Evolutionary conservation across 1,140 invertebrate species (phyloP), one percentile per base, ranked within the genome.

Genomic region (Vanessa atalanta): DNA sequence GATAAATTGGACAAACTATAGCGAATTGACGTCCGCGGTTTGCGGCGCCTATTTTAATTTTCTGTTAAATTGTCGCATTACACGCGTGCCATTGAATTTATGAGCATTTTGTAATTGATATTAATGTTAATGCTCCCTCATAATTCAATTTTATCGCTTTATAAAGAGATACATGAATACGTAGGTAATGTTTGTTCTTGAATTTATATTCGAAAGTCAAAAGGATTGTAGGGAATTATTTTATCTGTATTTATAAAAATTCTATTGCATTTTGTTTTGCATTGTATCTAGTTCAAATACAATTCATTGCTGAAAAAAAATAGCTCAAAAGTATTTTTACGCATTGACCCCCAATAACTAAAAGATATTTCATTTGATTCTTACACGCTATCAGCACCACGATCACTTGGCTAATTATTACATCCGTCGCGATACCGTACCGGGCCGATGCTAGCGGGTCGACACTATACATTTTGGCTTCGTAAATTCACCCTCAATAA

Each of bases 1-100:
- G 90, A 92, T 92, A 92, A 92, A 92, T 92, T 91, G 89, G 88
- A 87, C 89, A 90, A 92, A 92, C 89, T 92, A 91, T 92, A 85
- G 84, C 86, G 77, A 88, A 91, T 88, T 87, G 88, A 88, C 87
- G 83, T 85, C 84, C 90, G 86, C 80, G 87, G 86, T 86, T 83
- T 89, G 85, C 82, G 83, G 80, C 76, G 70, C 76, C 78, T 76
- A 84, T 83, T 85, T 87, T 89, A 88, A 90, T 89, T 89, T 86
- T 82, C 88, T 81, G 80, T 81, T 85, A 84, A 86, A 85, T 87
- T 89, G 83, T 83, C 79, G 77, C 76, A 80, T 84, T 77, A 69
- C 76, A 50, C 70, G 64, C 70, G 69, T 78, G 57, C 65, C 53
- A 53, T 73, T 70, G 64, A 79, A 73, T 76, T 73, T 64, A 76